Conservation (phyloP, 2,888 invertebrate genomes). For the Camponotus fellah region DNA sequence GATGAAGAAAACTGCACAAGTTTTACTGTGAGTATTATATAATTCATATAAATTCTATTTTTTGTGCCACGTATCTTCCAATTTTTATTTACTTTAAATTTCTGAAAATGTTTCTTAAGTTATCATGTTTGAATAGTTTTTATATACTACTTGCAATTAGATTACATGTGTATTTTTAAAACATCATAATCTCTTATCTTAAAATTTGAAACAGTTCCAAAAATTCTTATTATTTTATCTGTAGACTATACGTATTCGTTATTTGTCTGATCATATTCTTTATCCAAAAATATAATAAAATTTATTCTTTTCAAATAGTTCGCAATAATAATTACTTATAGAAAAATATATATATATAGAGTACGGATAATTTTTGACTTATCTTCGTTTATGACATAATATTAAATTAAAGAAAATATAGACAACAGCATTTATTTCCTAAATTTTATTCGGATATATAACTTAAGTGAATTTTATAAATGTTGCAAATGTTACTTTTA, state of each 20-base stretch:
- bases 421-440: background rate
- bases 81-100: background rate
- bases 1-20: slow-evolving; percentile 87
- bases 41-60: background rate
- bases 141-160: background rate
- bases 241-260: background rate
- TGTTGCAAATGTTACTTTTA: background rate
- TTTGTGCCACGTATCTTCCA: background rate
- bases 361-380: no score
- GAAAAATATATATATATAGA: no score
- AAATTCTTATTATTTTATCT: background rate
- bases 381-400: no score
- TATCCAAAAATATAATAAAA: background rate
- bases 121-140: background rate
- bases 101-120: background rate
- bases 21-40: slow-evolving; percentile 50
- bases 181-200: background rate
- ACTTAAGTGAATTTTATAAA: background rate
- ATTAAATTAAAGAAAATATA: background rate
- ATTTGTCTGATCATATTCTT: background rate
- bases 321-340: background rate
- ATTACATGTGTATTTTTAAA: background rate
- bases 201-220: background rate
- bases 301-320: background rate
- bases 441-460: background rate